These are phyloP conservation scores for Eutrigla gurnardus DNA, from an alignment of 2,797 vertebrate genomes.

Conservation along the genomic window DNA sequence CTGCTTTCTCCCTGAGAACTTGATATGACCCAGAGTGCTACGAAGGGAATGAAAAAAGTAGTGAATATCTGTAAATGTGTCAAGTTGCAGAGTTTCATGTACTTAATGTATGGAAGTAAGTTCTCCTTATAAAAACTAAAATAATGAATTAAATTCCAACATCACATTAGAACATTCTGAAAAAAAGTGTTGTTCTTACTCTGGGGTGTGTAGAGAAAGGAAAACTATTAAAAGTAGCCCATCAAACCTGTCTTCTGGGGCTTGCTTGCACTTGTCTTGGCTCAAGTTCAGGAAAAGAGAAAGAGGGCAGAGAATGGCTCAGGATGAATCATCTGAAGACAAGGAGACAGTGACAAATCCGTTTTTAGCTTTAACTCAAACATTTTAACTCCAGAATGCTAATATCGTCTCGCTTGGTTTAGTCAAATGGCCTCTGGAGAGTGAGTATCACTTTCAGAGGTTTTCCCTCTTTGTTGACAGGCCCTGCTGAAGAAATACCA, in stretches of 20 bases:
- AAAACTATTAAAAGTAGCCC: conserved; percentile 79
- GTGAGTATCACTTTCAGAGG: conserved; percentile 79
- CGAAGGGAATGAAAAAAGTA: conserved; percentile 44
- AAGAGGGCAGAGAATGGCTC: conserved; percentile 63
- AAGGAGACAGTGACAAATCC: conserved; percentile 82
- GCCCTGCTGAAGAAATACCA: conserved; percentile 37
- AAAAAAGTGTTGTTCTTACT: conserved; percentile 33
- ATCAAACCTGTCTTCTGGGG: conserved; percentile 74
- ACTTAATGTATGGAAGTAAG: not conserved
- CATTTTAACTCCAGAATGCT: conserved; percentile 78
- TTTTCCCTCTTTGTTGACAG: conserved; percentile 64
- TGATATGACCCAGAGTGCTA: conserved; percentile 79
- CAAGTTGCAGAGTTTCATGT: conserved; percentile 26
- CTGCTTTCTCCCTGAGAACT: conserved; percentile 80
- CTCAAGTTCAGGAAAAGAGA: conserved; percentile 63
- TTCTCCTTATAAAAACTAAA: not conserved
- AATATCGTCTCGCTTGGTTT: conserved; percentile 80
- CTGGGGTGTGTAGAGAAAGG: conserved; percentile 30
- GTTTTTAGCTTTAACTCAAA: conserved; percentile 78
- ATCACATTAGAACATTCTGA: not conserved
- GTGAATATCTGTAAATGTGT: conserved; percentile 45
- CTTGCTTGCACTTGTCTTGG: conserved; percentile 80
- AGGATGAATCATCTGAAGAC: conserved; percentile 76
- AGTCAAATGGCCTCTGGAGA: conserved; percentile 60
- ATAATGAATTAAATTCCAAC: not conserved